phyloP scores from a whole-genome alignment of 2,113 vertebrate genomes.

The Micronycteris hirsuta region DNA sequence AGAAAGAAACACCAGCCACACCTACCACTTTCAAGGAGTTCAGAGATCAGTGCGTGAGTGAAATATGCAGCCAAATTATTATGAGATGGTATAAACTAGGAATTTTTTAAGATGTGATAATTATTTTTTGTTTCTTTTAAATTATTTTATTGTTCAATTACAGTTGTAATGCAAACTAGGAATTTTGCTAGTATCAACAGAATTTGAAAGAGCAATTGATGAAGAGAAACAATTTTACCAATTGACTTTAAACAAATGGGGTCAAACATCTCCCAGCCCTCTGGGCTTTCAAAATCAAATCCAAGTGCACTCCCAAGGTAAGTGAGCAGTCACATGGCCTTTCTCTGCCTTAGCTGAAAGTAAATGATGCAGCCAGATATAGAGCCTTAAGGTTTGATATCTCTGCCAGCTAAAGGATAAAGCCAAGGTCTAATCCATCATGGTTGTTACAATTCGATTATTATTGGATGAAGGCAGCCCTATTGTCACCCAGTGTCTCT shows the following conservation, averaged over 20 bases:
- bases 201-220: background rate
- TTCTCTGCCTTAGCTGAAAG: background rate
- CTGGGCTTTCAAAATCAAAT: slow-evolving; percentile 22
- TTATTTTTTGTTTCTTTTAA: no score
- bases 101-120: background rate
- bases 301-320: background rate
- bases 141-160: no score
- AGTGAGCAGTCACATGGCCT: background rate
- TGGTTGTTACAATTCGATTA: background rate
- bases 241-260: background rate
- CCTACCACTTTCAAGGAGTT: background rate
- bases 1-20: background rate
- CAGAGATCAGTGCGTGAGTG: background rate
- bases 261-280: background rate
- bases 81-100: background rate
- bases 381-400: background rate
- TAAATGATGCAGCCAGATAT: background rate
- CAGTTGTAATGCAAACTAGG: background rate
- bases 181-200: background rate
- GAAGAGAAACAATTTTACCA: background rate
- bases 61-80: background rate
- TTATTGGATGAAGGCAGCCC: background rate
- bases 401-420: background rate
- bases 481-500: background rate
- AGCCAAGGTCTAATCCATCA: background rate